Conservation (phyloP, 2,113 vertebrate species). For the Talpa occidentalis region DNA sequence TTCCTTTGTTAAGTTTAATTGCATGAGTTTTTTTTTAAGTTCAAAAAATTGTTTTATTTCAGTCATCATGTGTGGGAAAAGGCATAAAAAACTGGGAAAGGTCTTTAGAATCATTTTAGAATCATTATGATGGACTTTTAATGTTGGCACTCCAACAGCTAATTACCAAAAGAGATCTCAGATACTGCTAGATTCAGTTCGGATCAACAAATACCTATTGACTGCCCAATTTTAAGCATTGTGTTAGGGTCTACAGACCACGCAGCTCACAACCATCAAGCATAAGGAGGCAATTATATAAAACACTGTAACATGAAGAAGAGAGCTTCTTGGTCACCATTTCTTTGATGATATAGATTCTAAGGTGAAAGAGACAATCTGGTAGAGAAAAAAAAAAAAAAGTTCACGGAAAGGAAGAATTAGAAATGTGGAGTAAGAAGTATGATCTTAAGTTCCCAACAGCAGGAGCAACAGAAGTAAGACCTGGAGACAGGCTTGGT, state of each 20-base stretch:
- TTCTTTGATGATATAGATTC: neutral
- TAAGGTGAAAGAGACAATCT: neutral
- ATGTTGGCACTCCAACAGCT: neutral
- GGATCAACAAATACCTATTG: neutral
- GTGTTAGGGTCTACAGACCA: neutral
- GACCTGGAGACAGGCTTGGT: neutral
- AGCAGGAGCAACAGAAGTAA: neutral
- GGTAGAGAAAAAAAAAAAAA: neutral
- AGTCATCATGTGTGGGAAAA: neutral
- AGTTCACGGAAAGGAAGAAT: neutral
- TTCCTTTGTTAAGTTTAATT: slow-evolving; percentile 34
- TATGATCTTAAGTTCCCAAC: neutral
- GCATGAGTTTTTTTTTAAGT: neutral
- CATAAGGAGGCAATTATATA: neutral
- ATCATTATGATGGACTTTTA: neutral
- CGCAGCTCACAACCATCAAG: neutral
- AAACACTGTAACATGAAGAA: neutral
- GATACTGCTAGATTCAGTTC: neutral
- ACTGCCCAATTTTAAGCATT: neutral
- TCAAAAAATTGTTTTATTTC: slow-evolving; percentile 14
- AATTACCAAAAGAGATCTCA: neutral
- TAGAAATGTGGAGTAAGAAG: neutral
- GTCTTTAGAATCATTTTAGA: neutral
- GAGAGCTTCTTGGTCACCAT: neutral
- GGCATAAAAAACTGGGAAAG: neutral